Percentiles rank a stretch among this genome's conserved stretches.
phyloP scores from a whole-genome alignment of 2,113 vertebrate species.

The Eretmochelys imbricata region DNA sequence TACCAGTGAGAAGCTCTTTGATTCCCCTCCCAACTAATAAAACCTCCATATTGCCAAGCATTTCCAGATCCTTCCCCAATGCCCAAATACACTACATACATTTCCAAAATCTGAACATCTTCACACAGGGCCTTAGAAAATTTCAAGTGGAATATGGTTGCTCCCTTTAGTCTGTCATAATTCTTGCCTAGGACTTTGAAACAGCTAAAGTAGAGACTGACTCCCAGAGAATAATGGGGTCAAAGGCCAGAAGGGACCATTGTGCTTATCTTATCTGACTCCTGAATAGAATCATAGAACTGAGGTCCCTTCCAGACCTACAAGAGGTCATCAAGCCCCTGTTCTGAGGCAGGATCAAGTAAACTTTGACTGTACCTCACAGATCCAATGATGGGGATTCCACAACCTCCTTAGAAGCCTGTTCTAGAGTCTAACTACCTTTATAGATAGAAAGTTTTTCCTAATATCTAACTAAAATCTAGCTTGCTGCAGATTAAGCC shows the following conservation, averaged over 20 bases:
- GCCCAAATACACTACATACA: rapidly evolving
- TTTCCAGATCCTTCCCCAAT: neutral
- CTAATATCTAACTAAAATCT: neutral
- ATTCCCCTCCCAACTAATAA: neutral
- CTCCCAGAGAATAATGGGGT: neutral
- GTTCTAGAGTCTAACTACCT: neutral
- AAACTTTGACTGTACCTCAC: neutral
- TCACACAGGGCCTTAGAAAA: neutral
- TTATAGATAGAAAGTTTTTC: neutral
- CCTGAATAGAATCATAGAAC: neutral
- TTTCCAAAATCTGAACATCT: neutral
- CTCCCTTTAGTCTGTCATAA: neutral
- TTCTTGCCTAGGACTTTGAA: neutral
- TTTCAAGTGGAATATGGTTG: neutral
- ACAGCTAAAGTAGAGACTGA: neutral
- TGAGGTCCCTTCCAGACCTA: neutral
- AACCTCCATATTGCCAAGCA: neutral
- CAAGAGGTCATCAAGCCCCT: neutral
- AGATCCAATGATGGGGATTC: neutral
- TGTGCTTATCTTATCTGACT: neutral
- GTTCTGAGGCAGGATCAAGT: neutral
- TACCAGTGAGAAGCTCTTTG: neutral
- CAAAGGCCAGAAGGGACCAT: neutral
- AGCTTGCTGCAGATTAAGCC: neutral
- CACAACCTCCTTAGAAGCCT: neutral